These are phyloP conservation scores for Candoia aspera DNA, from an alignment of 2,113 vertebrate species.

Conservation along the genomic window DNA sequence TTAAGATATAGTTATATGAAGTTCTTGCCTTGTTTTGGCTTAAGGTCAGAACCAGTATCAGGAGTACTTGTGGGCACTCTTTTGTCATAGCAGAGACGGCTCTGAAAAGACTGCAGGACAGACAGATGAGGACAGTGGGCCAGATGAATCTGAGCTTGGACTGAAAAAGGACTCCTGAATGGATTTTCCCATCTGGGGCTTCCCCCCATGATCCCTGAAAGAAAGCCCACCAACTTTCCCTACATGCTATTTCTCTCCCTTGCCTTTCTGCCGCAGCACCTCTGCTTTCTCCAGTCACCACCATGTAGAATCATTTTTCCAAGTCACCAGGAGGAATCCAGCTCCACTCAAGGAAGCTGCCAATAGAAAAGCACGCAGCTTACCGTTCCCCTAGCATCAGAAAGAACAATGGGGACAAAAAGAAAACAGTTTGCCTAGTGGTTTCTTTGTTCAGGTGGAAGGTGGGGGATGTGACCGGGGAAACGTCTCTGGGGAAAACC, in stretches of 20 bases:
- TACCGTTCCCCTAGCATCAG: background rate
- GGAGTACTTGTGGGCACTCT: background rate
- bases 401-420: background rate
- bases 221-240: no score
- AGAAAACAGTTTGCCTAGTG: background rate
- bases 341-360: no score
- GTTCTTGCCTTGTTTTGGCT: background rate
- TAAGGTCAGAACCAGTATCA: background rate
- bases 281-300: background rate
- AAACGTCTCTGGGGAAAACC: background rate
- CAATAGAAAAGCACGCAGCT: no score
- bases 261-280: fast-evolving
- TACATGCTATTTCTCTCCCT: background rate
- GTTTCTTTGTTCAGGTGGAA: background rate
- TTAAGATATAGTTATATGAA: background rate
- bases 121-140: no score
- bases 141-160: no score
- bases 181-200: background rate
- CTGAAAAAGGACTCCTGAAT: background rate
- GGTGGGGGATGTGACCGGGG: background rate
- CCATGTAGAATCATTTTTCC: no score
- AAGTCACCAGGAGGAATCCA: no score
- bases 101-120: background rate
- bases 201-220: background rate
- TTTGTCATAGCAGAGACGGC: no score